Base-by-base conservation (phyloP, 2,888 invertebrate genomes). In the Girardia tigrina region DNA sequence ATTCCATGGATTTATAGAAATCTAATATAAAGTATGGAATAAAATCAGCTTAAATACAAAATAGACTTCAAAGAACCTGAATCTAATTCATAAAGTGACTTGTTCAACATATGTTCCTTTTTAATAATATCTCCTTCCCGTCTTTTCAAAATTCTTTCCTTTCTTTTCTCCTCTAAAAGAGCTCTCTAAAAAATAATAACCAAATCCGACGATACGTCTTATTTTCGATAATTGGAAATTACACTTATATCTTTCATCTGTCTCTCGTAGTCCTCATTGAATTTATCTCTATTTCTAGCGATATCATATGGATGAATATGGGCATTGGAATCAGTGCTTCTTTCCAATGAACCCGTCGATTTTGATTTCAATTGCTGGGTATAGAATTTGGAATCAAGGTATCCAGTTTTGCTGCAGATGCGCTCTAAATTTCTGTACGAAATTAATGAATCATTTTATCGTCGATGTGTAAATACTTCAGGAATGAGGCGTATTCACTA, bases 141-240 rank as follows among this genome's bases (percentile, higher is more conserved):
- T 56, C 56, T 56, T 56, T 56, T 56, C 56, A 56, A n/a, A n/a
- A 56, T n/a, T 56, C 56, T 56, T 56, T 56, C 56, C 23, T 56
- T 56, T 56, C n/a, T 4, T n/a, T 56, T 56, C 23, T 56, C 56
- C n/a, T 56, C 56, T 6, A 56, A 23, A 56, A 56, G 56, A 12
- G 56, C 56, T 16, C 23, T 56, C 56, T 56, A 56, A 56, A 8
- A 56, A 20, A 36, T 8, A 12, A 12, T 36, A 12, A 36, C 16
- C 16, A 16, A 36, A 8, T 16, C 8, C 8, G 36, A 12, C 8
- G 16, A 36, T 12, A 12, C 36, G 16, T 36, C 36, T 12, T 36
- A 12, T 16, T n/a, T 12, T 12, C 16, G 36, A 36, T 12, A 36
- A 12, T 36, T 16, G 16, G 8, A 12, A 12, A 36, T 56, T 56